Evolutionary conservation across 2,113 vertebrate species (phyloP).

Genomic region (Falco punctatus): DNA sequence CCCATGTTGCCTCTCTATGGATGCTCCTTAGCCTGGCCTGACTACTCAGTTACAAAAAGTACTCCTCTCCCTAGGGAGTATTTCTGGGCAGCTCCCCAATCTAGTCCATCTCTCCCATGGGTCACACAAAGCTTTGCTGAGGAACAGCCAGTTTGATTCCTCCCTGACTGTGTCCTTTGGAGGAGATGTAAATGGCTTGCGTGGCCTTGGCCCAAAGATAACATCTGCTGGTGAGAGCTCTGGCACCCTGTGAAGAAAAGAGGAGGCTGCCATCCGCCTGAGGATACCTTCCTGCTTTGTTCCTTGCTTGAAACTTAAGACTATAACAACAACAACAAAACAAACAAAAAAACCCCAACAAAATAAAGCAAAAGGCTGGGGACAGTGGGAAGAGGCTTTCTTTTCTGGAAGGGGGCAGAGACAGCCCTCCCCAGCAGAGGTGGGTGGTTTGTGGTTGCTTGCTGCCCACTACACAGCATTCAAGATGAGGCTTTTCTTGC

Average conservation of each 20-base stretch:
- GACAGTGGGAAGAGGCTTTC: background rate
- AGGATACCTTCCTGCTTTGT: background rate
- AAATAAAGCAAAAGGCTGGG: too few relatives aligned
- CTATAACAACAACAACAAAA: background rate
- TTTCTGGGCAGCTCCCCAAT: background rate
- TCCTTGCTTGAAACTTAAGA: background rate
- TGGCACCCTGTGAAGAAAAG: background rate
- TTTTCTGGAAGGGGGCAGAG: background rate
- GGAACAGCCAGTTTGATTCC: background rate
- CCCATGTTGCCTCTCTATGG: too few relatives aligned
- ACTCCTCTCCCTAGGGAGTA: background rate
- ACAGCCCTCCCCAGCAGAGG: background rate
- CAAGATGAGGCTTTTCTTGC: background rate
- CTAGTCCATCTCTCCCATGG: background rate
- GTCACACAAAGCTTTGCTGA: background rate
- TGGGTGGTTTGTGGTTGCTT: background rate
- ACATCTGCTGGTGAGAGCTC: background rate
- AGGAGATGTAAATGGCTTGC: background rate
- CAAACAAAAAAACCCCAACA: background rate
- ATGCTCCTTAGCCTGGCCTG: background rate
- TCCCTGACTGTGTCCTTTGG: background rate
- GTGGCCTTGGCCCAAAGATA: background rate
- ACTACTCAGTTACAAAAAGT: background rate
- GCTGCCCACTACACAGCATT: background rate
- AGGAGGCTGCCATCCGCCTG: background rate